Conservation (phyloP, 2,797 vertebrate species). For the Ptychadena robeensis region DNA sequence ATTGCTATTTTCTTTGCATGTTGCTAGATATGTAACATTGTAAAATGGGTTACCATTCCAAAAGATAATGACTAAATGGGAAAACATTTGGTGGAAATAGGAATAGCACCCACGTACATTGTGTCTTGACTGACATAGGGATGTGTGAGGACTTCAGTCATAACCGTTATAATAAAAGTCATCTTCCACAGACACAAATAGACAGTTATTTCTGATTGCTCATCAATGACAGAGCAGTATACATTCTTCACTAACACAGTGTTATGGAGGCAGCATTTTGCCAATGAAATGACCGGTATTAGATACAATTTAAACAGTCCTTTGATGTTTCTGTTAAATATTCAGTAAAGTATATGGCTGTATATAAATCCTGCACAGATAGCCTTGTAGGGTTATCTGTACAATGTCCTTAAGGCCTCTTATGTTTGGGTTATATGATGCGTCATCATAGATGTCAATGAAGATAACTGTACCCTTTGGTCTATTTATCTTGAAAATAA, state of each 20-base stretch:
- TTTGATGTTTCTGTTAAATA: constrained; percentile 1
- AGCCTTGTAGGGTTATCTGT: not conserved
- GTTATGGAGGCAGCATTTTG: not conserved
- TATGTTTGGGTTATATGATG: not conserved
- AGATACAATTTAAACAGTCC: not conserved
- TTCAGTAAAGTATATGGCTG: not conserved
- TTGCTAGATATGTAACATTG: not conserved
- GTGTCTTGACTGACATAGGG: constrained; percentile 4
- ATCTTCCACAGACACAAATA: not conserved
- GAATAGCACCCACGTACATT: constrained; percentile 21
- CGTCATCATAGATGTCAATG: not conserved
- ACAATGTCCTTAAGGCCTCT: not conserved
- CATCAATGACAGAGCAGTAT: not conserved
- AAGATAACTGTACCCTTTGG: not conserved
- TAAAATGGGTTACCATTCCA: constrained; percentile 6
- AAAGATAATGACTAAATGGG: constrained; percentile 28
- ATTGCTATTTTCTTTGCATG: not conserved
- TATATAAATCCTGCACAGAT: not conserved
- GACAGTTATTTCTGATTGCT: not conserved
- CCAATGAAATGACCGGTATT: not conserved
- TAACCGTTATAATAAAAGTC: not conserved
- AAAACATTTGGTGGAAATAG: constrained; percentile 7
- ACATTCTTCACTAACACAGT: not conserved
- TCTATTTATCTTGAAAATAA: not conserved
- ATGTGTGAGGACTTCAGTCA: constrained; percentile 6